Evolutionary conservation across 2,888 invertebrate genomes (phyloP).

Genomic region (Camptogramma bilineatum): DNA sequence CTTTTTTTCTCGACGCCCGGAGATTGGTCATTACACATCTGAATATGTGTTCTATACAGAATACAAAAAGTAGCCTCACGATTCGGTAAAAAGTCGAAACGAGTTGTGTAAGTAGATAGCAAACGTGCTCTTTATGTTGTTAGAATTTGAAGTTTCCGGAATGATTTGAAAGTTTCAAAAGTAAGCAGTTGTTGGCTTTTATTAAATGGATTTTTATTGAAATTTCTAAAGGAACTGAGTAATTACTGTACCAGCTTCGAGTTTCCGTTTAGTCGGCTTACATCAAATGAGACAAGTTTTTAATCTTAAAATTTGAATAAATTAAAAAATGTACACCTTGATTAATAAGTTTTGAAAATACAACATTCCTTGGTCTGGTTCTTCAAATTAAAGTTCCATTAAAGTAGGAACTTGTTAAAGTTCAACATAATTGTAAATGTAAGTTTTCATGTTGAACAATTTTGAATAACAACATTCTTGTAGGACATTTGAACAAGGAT

Average conservation of each 20-base stretch:
- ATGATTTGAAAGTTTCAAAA: conserved; percentile 72
- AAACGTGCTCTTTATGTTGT: conserved; percentile 81
- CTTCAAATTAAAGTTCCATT: background rate
- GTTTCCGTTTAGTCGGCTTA: conserved; percentile 30
- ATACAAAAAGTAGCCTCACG: conserved; percentile 78
- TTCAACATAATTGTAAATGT: too few species aligned
- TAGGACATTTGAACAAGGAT: background rate
- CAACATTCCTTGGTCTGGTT: background rate
- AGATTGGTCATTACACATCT: conserved; percentile 85
- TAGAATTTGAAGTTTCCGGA: conserved; percentile 80
- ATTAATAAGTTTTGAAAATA: background rate
- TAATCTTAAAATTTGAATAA: background rate
- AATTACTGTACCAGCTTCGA: conserved; percentile 38
- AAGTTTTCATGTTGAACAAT: too few species aligned
- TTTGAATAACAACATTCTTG: too few species aligned
- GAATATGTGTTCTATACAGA: conserved; percentile 81
- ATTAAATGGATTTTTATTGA: conserved; percentile 57
- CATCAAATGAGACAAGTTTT: conserved; percentile 16
- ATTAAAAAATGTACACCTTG: background rate
- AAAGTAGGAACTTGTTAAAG: too few species aligned
- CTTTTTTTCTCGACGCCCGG: conserved; percentile 77
- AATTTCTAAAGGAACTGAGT: conserved; percentile 48
- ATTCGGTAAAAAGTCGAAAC: conserved; percentile 77
- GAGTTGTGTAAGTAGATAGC: conserved; percentile 76
- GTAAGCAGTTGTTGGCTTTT: conserved; percentile 48